Conservation (phyloP, 2,888 invertebrate species). For the Oithona nana region DNA sequence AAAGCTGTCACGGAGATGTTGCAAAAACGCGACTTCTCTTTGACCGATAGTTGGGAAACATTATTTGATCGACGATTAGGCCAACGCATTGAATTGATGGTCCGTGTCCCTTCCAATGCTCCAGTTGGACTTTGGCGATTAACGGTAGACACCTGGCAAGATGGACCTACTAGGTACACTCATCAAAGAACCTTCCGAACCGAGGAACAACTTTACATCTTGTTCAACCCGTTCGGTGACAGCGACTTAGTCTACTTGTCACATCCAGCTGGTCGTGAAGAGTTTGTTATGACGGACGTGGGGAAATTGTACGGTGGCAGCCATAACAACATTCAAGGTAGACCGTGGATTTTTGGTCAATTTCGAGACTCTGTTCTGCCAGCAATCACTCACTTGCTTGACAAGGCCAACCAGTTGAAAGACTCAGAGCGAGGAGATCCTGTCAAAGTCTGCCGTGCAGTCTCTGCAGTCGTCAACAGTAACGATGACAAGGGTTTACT, state of each 20-base stretch:
- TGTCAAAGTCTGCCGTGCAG: constrained; percentile 48
- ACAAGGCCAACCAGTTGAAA: constrained; percentile 43
- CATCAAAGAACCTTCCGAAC: constrained; percentile 19
- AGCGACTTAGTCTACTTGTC: constrained; percentile 45
- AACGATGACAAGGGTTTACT: constrained; percentile 52
- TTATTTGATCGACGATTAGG: neutral
- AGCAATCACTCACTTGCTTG: constrained; percentile 52
- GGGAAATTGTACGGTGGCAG: constrained; percentile 82
- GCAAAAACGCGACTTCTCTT: neutral
- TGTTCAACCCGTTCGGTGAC: constrained; percentile 79
- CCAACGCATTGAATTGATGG: constrained; percentile 22
- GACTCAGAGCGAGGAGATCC: constrained; percentile 52
- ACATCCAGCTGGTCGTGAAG: constrained; percentile 50
- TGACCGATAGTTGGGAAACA: neutral
- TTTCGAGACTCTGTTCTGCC: constrained; percentile 65
- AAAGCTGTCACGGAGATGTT: constrained; percentile 22
- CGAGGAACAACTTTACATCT: constrained; percentile 47
- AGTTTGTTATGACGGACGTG: constrained; percentile 64
- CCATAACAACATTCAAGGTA: constrained; percentile 57
- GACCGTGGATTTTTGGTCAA: constrained; percentile 80
- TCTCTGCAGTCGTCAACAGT: constrained; percentile 64
- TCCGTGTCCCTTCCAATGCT: constrained; percentile 49
- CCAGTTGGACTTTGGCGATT: constrained; percentile 63
- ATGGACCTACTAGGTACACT: constrained; percentile 50
- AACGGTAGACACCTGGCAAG: constrained; percentile 52